A percentile compares a stretch with the other conserved stretches of the same genome.
Conservation (phyloP, 2,888 invertebrate genomes). For the Trileptium ribeirensis region DNA sequence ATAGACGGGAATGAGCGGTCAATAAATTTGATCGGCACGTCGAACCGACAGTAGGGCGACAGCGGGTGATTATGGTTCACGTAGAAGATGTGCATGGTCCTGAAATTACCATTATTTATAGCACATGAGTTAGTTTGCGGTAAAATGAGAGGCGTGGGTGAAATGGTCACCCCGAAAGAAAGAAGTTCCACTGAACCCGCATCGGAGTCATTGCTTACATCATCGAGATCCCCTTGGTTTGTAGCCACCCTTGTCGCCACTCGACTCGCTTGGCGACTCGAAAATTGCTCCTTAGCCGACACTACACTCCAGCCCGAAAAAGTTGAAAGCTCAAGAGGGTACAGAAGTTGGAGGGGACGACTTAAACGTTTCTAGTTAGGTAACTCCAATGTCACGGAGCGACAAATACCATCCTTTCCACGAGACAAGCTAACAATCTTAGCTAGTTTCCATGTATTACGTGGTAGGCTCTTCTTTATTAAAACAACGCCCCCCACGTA, state of each 20-base stretch:
- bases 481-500: background rate
- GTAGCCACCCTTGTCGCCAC: no score
- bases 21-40: background rate
- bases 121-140: no score
- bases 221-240: no score
- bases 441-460: conserved; percentile 7
- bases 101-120: no score
- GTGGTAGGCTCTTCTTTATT: background rate
- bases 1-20: background rate
- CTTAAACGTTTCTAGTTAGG: background rate
- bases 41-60: background rate
- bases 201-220: no score
- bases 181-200: background rate
- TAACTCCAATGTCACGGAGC: background rate
- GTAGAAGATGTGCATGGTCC: background rate
- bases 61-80: background rate
- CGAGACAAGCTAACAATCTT: background rate
- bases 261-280: no score
- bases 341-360: background rate
- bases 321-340: background rate
- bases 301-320: no score
- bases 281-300: no score
- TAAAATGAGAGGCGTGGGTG: no score
- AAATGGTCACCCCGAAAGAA: no score
- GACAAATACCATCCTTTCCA: background rate